Percentiles rank a stretch among this genome's conserved stretches.
These are phyloP conservation scores for Xyrichtys novacula DNA, from an alignment of 2,797 vertebrate genomes.

Conservation along the genomic window DNA sequence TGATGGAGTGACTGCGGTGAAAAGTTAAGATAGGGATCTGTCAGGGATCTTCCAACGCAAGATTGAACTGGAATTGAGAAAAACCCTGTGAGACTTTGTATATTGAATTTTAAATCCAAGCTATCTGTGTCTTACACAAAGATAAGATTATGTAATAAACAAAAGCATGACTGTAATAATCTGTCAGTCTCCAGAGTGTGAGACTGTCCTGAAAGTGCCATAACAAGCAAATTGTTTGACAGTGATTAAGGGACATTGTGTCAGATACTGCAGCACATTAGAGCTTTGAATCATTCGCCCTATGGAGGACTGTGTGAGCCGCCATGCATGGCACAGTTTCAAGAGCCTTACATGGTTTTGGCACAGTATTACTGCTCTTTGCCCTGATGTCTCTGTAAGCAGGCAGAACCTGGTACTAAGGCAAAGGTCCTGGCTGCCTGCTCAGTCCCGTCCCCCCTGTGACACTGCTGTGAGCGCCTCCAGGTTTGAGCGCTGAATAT, in stretches of 20 bases:
- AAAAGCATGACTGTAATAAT: slow-evolving; percentile 28
- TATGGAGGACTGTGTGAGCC: slow-evolving; percentile 60
- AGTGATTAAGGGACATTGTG: slow-evolving; percentile 10
- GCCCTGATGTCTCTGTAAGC: slow-evolving; percentile 58
- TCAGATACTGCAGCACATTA: slow-evolving; percentile 38
- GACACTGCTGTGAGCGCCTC: slow-evolving; percentile 52
- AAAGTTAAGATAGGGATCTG: slow-evolving; percentile 52
- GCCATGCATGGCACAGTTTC: slow-evolving; percentile 67
- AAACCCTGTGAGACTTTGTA: slow-evolving; percentile 30
- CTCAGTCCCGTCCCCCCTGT: slow-evolving; percentile 41
- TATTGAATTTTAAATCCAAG: slow-evolving; percentile 55
- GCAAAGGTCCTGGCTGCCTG: slow-evolving; percentile 47
- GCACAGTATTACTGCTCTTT: slow-evolving; percentile 52
- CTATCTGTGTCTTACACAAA: slow-evolving; percentile 21
- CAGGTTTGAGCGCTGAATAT: slow-evolving; percentile 58
- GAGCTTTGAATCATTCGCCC: slow-evolving; percentile 39
- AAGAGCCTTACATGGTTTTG: slow-evolving; percentile 72
- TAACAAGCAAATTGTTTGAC: slow-evolving; percentile 16
- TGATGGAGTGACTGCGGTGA: slow-evolving; percentile 25
- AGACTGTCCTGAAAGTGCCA: slow-evolving; percentile 15
- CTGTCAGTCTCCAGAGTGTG: slow-evolving; percentile 18
- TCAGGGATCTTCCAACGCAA: slow-evolving; percentile 31
- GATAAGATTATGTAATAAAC: slow-evolving; percentile 38
- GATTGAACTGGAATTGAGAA: slow-evolving; percentile 50
- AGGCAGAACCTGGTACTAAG: slow-evolving; percentile 41